Percentiles rank a stretch among this genome's conserved stretches.
Conservation (phyloP, 1,140 invertebrate species). For the Leptonema lineaticorne region DNA sequence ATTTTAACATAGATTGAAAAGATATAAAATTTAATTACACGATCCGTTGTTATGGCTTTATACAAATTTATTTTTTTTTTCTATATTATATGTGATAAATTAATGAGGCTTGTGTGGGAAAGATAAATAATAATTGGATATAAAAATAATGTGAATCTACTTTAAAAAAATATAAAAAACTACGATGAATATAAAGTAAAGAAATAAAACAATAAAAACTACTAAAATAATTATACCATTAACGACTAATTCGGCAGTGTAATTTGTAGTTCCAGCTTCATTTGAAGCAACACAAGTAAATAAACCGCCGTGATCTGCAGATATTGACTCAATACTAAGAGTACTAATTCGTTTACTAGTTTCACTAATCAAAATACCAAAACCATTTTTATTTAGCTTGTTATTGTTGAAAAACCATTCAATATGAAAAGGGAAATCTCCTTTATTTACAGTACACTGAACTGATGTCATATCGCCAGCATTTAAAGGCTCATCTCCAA, state of each 20-base stretch:
- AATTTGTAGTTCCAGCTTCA: conserved; percentile 63
- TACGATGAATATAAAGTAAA: background rate
- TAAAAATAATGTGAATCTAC: too few relatives aligned
- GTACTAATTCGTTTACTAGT: conserved; percentile 59
- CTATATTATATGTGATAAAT: too few relatives aligned
- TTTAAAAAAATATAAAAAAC: too few relatives aligned
- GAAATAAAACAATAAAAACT: conserved; percentile 30
- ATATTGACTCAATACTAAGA: conserved; percentile 62
- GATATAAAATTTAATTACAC: too few relatives aligned
- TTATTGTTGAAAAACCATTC: conserved; percentile 63
- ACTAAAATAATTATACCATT: conserved; percentile 64
- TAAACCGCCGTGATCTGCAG: conserved; percentile 64
- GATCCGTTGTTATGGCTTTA: too few relatives aligned
- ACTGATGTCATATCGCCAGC: conserved; percentile 59
- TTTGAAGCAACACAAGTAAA: conserved; percentile 72
- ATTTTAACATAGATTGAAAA: too few relatives aligned
- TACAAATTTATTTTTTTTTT: too few relatives aligned
- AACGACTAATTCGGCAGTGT: conserved; percentile 63
- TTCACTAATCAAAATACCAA: conserved; percentile 55
- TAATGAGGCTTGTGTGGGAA: too few relatives aligned
- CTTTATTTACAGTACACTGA: conserved; percentile 70
- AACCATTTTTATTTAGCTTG: background rate
- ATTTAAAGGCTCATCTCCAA: conserved; percentile 62
- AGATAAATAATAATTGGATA: too few relatives aligned
- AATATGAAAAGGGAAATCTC: conserved; percentile 72